A percentile compares a stretch with the other conserved stretches of the same genome.
These are phyloP conservation scores for Callopanchax toddi DNA, from an alignment of 2,113 vertebrate species.

Conservation along the genomic window DNA sequence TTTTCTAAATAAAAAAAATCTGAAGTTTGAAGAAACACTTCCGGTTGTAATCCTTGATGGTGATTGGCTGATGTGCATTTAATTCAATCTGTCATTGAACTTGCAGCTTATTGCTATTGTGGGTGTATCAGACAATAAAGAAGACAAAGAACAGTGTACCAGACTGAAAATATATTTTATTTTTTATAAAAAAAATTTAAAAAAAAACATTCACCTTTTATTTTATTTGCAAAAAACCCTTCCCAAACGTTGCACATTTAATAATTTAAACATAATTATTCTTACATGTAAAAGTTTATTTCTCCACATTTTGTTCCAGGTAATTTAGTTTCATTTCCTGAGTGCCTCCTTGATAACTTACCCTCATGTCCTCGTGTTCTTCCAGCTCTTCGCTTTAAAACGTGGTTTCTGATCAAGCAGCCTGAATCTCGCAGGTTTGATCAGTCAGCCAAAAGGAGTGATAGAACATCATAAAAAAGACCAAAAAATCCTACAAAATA, in stretches of 20 bases:
- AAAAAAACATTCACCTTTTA: background rate
- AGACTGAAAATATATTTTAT: too few species aligned
- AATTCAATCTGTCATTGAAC: background rate
- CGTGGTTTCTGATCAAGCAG: background rate
- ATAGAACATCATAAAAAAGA: background rate
- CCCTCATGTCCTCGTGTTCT: slow-evolving; percentile 11
- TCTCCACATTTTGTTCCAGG: background rate
- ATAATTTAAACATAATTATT: too few species aligned
- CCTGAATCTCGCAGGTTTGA: slow-evolving; percentile 6
- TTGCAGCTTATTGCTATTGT: background rate
- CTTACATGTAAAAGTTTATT: too few species aligned
- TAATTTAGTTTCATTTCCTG: background rate
- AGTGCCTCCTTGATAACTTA: background rate
- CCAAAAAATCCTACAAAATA: background rate
- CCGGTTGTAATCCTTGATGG: slow-evolving; percentile 1
- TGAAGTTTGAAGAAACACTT: background rate
- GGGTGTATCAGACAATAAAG: background rate
- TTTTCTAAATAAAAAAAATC: background rate
- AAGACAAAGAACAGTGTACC: background rate
- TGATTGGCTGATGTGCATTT: slow-evolving; percentile 33
- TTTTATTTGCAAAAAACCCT: slow-evolving; percentile 1
- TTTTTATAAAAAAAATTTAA: too few species aligned
- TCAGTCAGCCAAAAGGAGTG: slow-evolving; percentile 20
- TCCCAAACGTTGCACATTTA: too few species aligned
- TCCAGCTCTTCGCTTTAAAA: slow-evolving; percentile 14